Evolutionary conservation across 1,140 invertebrate genomes (phyloP).

Genomic region (Drosophila obscura): DNA sequence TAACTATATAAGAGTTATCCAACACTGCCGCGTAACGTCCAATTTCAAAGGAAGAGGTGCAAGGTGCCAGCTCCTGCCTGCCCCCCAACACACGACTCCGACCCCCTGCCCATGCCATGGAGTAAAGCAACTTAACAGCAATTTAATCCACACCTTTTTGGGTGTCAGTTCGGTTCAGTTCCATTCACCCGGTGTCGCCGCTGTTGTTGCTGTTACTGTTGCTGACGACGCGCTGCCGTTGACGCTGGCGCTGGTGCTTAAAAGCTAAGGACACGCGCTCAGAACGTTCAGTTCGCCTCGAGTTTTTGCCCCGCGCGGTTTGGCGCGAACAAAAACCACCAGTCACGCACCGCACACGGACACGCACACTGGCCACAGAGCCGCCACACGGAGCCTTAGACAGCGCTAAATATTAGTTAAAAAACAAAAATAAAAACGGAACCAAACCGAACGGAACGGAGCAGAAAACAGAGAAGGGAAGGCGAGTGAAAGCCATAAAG

Average conservation of each 20-base stretch:
- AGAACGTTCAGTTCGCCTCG: slow-evolving; percentile 68
- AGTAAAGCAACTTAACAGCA: slow-evolving; percentile 42
- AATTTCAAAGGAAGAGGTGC: too few relatives aligned
- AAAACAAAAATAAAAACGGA: too few relatives aligned
- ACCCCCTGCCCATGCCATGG: too few relatives aligned
- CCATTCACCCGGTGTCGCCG: slow-evolving; percentile 24
- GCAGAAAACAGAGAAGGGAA: neutral
- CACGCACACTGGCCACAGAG: slow-evolving; percentile 4
- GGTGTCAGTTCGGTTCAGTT: slow-evolving; percentile 45
- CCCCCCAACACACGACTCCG: too few relatives aligned
- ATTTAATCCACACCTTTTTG: slow-evolving; percentile 47
- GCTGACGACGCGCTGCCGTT: slow-evolving; percentile 22
- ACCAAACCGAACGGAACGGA: neutral
- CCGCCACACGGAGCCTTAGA: too few relatives aligned
- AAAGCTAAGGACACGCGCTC: slow-evolving; percentile 76
- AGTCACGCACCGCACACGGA: slow-evolving; percentile 6
- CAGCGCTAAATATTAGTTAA: too few relatives aligned
- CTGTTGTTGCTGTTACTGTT: slow-evolving; percentile 30
- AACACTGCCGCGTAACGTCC: too few relatives aligned
- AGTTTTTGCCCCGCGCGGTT: slow-evolving; percentile 69
- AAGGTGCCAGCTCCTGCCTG: too few relatives aligned
- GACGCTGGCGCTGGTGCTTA: slow-evolving; percentile 62
- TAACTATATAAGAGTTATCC: too few relatives aligned
- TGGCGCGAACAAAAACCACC: slow-evolving; percentile 33
- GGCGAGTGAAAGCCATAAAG: slow-evolving; percentile 39